These are phyloP conservation scores for Atherinomorus stipes DNA, from an alignment of 2,113 vertebrate genomes.

Conservation along the genomic window DNA sequence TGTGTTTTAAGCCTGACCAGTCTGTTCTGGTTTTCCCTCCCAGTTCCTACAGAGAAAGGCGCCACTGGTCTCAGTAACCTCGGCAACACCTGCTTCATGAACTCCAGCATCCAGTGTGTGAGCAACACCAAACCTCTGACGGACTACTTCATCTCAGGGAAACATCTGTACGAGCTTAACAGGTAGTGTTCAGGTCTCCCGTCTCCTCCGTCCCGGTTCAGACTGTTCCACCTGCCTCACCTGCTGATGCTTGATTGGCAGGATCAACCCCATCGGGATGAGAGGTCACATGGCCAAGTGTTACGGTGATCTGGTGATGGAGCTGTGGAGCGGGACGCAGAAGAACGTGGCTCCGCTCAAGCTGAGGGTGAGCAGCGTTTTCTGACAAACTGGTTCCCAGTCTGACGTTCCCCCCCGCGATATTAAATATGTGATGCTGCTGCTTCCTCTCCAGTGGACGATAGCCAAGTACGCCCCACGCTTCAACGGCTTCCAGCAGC, in stretches of 20 bases:
- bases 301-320: conserved; percentile 97
- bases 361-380: conserved; percentile 86
- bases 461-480: conserved; percentile 99
- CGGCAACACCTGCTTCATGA: conserved; percentile 99
- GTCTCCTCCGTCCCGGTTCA: no score
- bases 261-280: conserved; percentile 98
- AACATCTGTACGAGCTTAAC: conserved; percentile 98
- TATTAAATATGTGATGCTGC: background rate
- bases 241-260: conserved; percentile 55
- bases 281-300: conserved; percentile 99
- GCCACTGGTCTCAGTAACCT: conserved; percentile 98
- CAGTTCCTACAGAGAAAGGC: conserved; percentile 98
- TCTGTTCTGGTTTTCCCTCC: background rate
- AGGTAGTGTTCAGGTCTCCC: conserved; percentile 81
- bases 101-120: conserved; percentile 99
- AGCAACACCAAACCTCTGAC: conserved; percentile 98
- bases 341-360: conserved; percentile 97
- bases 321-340: conserved; percentile 98
- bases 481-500: conserved; percentile 98
- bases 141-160: conserved; percentile 96
- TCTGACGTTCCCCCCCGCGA: background rate
- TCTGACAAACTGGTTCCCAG: background rate
- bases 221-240: background rate
- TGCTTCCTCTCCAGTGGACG: conserved; percentile 87
- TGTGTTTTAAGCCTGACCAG: background rate